A percentile compares a stretch with the other conserved stretches of the same genome.
These are phyloP conservation scores for Aurelia aurita complex sp. Pacific DNA, from an alignment of 30 jellyfish, hydroid and myxozoan species.

Conservation along the genomic window DNA sequence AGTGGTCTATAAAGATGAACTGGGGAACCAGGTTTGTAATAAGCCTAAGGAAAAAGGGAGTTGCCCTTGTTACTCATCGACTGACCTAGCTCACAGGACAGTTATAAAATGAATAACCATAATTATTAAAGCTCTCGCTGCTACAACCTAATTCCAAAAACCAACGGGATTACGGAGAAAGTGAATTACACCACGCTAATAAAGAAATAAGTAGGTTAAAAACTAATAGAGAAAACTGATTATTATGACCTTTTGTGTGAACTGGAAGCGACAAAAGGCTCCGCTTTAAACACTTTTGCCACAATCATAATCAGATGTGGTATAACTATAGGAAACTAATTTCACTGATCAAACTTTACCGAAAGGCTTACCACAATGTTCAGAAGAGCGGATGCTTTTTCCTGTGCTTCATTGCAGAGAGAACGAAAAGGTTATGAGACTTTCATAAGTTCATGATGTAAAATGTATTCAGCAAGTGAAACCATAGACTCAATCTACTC, in stretches of 20 bases:
- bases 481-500: no score
- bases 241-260: not conserved
- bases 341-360: not conserved
- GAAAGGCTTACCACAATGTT: not conserved
- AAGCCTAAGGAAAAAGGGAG: no score
- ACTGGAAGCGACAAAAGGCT: not conserved
- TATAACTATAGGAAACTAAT: not conserved
- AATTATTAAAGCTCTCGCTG: not conserved
- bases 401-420: no score
- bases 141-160: conserved; percentile 9
- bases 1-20: no score
- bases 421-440: no score
- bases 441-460: no score
- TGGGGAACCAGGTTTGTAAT: no score
- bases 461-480: no score
- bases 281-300: conserved; percentile 4
- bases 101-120: conserved; percentile 2
- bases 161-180: conserved; percentile 6
- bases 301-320: not conserved
- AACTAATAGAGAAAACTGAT: not conserved
- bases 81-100: not conserved
- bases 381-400: no score
- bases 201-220: conserved; percentile 4
- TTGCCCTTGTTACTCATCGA: no score
- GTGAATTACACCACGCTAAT: conserved; percentile 9